Evolutionary conservation across 37 sponge, comb jelly and placozoan species (phyloP).

Genomic region (Chondrosia reniformis): DNA sequence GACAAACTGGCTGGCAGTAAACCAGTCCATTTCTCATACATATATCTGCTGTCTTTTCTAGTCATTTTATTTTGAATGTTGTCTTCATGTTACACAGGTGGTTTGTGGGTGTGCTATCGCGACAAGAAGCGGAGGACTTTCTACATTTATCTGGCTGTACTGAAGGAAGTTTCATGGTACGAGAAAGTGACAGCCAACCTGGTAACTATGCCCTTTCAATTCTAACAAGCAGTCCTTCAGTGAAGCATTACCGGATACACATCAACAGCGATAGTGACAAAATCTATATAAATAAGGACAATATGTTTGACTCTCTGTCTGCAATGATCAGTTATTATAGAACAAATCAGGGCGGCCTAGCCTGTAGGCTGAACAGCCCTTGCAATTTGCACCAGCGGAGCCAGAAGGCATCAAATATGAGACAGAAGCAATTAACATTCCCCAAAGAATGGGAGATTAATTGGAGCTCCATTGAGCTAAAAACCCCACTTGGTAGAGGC

Average conservation of each 20-base stretch:
- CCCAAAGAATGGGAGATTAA: slow-evolving; percentile 82
- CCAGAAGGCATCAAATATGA: background rate
- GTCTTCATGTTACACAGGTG: slow-evolving; percentile 1
- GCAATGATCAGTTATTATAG: slow-evolving; percentile 83
- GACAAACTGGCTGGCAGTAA: too few relatives aligned
- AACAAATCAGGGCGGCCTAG: slow-evolving; percentile 52
- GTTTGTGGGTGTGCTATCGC: slow-evolving; percentile 18
- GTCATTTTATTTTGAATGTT: too few relatives aligned
- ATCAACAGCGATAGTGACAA: slow-evolving; percentile 65
- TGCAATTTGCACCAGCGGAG: slow-evolving; percentile 19
- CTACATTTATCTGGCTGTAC: background rate
- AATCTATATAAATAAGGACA: slow-evolving; percentile 80
- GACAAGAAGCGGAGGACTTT: slow-evolving; percentile 2
- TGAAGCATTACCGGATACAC: slow-evolving; percentile 94
- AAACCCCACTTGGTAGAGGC: slow-evolving; percentile 75
- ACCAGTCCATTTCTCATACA: too few relatives aligned
- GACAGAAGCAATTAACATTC: background rate
- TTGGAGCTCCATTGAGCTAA: slow-evolving; percentile 61
- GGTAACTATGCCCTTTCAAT: slow-evolving; percentile 82
- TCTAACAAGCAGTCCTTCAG: slow-evolving; percentile 56
- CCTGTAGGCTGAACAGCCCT: slow-evolving; percentile 36
- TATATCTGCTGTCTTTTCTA: too few relatives aligned
- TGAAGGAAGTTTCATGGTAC: slow-evolving; percentile 76
- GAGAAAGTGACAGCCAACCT: slow-evolving; percentile 94
- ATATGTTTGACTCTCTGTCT: slow-evolving; percentile 77